Percentiles rank a stretch among this genome's conserved stretches.
Conservation (phyloP, 2,888 invertebrate genomes). For the Scaptomyza parva region DNA sequence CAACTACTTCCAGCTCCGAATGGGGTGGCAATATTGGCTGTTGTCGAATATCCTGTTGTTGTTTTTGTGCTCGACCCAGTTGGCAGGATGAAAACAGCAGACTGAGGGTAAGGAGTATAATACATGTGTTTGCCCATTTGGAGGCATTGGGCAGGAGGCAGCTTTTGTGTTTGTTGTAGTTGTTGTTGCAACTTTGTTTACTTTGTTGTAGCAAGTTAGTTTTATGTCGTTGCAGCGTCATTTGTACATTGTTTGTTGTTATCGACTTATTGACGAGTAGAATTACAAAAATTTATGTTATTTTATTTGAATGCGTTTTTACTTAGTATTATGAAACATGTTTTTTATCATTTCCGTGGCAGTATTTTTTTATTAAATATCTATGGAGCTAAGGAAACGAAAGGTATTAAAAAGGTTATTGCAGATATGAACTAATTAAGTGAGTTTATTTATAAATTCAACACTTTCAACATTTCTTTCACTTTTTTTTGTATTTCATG, state of each 20-base stretch:
- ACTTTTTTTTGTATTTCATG: neutral
- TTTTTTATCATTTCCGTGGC: slow-evolving; percentile 50
- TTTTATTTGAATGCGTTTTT: slow-evolving; percentile 3
- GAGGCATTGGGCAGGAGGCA: slow-evolving; percentile 33
- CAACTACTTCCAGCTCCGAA: slow-evolving; percentile 55
- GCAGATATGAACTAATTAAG: too few species aligned
- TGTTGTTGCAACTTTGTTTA: slow-evolving; percentile 31
- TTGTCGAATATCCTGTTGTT: slow-evolving; percentile 30
- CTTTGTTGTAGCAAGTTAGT: slow-evolving; percentile 53
- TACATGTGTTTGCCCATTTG: slow-evolving; percentile 65
- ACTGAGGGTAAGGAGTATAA: slow-evolving; percentile 37
- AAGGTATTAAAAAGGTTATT: neutral
- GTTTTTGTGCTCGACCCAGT: slow-evolving; percentile 68
- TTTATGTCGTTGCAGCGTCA: slow-evolving; percentile 72
- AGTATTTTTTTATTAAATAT: slow-evolving; percentile 36
- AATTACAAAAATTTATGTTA: slow-evolving; percentile 28
- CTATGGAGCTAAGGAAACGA: slow-evolving; percentile 19
- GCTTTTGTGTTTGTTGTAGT: slow-evolving; percentile 22
- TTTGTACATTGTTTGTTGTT: slow-evolving; percentile 77
- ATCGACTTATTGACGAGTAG: slow-evolving; percentile 39
- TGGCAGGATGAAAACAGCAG: slow-evolving; percentile 66
- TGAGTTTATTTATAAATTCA: too few species aligned
- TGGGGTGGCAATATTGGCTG: slow-evolving; percentile 19
- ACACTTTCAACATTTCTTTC: neutral
- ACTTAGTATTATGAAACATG: slow-evolving; percentile 23